Base-by-base conservation (phyloP, 2,888 invertebrate species). In the Andrena trimmerana region DNA sequence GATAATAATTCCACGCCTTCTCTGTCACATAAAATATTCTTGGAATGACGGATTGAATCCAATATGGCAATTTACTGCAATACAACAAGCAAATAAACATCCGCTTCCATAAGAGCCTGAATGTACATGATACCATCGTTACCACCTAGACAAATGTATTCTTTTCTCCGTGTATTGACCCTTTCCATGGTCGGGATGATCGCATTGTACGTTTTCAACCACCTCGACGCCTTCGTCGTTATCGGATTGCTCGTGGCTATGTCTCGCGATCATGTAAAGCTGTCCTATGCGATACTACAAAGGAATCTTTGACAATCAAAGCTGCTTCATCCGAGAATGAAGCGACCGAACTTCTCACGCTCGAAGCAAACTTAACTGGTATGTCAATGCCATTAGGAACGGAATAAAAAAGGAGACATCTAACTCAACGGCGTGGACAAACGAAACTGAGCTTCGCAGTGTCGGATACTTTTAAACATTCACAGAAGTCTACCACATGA, bases 1-100 rank as follows among this genome's bases (percentile, higher is more conserved):
- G 98, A 95, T 98, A 99, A 94, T 97, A 98, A 94, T 99, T 98
- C 98, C 98, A 98, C 16, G 98, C 98, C 93, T 98, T 98, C 94
- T 98, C 98, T 78, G 97, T 98, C 24, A 98, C 96, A 94, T 98
- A 99, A 95, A 98, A 98, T 93, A 98, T 97, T 94, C 97, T 97
- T 86, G 98, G 98, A 91, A 97, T 96, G 89, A 98, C 94, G 3
- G 97, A 96, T 94, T 98, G 97, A 72, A 98, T 95, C 98, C 98
- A 99, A 50, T 88, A 89, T 24, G 98, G 98, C 82, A 98, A 95
- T 90, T 98, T 97, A 93, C 98, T 98, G 94, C 66, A 96, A 96
- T 84, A 88, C 88, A 84, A 87, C 85, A 67, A 71, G 75, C 4
- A 50, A 63, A 29, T 65, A 6, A 66, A 2, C 16, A 42, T 24